A percentile compares a stretch with the other conserved stretches of the same genome.
These are phyloP conservation scores for Zapus hudsonius DNA, from an alignment of 2,113 vertebrate genomes.

Conservation along the genomic window DNA sequence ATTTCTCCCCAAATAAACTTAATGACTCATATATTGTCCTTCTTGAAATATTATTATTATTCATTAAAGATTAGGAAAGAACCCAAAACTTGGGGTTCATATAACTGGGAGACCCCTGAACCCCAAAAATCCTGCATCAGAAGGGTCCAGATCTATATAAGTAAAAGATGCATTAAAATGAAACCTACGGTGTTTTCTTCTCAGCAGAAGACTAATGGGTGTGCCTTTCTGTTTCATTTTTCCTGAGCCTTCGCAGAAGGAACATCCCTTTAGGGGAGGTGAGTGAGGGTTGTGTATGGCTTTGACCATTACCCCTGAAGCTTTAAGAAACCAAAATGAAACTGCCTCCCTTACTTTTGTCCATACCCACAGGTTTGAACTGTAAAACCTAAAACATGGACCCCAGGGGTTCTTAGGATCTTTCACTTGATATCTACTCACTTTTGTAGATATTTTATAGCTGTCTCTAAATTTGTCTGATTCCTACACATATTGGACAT, in stretches of 20 bases:
- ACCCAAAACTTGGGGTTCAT: no score
- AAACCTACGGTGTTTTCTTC: background rate
- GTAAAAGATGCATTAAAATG: background rate
- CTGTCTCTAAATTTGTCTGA: background rate
- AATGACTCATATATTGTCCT: no score
- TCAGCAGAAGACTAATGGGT: background rate
- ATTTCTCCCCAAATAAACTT: no score
- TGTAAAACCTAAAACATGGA: background rate
- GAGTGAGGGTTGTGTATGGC: background rate
- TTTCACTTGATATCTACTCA: constrained; percentile 11
- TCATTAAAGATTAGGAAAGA: no score
- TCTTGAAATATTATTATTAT: no score
- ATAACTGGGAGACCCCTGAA: no score
- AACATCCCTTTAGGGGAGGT: background rate
- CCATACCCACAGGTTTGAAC: background rate
- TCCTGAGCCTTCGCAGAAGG: background rate
- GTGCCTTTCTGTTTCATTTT: background rate
- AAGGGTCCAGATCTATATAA: no score
- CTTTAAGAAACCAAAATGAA: background rate
- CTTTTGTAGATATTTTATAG: background rate
- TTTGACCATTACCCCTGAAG: background rate
- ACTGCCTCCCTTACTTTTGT: background rate
- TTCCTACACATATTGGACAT: background rate
- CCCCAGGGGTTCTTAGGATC: background rate
- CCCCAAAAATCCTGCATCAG: no score